A percentile compares a stretch with the other conserved stretches of the same genome.
phyloP scores from a whole-genome alignment of 1,140 invertebrate genomes.

The Tetragnatha versicolor region DNA sequence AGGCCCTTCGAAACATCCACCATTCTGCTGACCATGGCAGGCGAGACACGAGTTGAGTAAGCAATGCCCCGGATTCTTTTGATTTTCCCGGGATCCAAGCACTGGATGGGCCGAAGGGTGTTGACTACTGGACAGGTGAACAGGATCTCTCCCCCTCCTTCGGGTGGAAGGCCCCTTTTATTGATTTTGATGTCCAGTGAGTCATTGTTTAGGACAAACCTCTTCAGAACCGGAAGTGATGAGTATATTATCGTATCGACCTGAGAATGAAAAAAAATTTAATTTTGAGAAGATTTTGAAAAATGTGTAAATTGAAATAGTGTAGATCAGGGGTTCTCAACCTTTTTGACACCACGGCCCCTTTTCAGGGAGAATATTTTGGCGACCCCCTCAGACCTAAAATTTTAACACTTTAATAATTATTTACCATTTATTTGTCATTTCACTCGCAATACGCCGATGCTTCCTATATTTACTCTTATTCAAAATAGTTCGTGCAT shows the following conservation, averaged over 20 bases:
- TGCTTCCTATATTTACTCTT: too few relatives aligned
- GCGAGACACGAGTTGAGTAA: constrained; percentile 88
- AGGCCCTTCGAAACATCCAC: constrained; percentile 91
- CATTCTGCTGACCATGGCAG: constrained; percentile 87
- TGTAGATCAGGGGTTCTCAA: too few relatives aligned
- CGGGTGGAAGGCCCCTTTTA: constrained; percentile 82
- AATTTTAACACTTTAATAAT: too few relatives aligned
- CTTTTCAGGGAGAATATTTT: too few relatives aligned
- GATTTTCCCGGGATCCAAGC: constrained; percentile 83
- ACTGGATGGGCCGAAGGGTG: constrained; percentile 72
- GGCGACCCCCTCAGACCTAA: too few relatives aligned
- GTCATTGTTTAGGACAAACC: constrained; percentile 86
- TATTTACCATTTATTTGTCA: too few relatives aligned
- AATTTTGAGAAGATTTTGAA: background rate
- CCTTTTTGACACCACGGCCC: too few relatives aligned
- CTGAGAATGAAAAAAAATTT: constrained; percentile 57
- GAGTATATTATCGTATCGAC: constrained; percentile 85
- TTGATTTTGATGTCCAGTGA: constrained; percentile 85
- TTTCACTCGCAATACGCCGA: too few relatives aligned
- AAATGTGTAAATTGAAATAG: background rate
- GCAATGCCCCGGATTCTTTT: constrained; percentile 91
- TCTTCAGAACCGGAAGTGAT: constrained; percentile 80
- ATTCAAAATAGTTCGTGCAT: too few relatives aligned
- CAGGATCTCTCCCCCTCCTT: constrained; percentile 88
- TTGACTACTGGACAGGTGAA: constrained; percentile 85